Evolutionary conservation across 2,113 vertebrate species (phyloP).

Genomic region (Malurus elegans): DNA sequence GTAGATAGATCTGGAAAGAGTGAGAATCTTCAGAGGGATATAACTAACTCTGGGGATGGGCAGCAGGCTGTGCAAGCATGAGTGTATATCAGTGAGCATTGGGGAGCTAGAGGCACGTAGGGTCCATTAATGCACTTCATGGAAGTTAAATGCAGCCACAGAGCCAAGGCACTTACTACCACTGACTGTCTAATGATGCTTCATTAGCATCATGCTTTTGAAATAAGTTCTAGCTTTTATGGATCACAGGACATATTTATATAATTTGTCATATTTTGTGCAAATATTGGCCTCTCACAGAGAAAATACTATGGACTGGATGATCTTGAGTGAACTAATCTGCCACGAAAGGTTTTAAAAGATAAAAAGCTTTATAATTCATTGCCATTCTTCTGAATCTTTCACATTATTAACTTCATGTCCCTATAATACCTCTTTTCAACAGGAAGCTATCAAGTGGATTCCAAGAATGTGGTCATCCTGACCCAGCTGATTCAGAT

Average conservation of each 20-base stretch:
- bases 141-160: neutral
- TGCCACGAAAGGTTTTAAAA: neutral
- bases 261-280: neutral
- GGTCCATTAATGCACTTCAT: neutral
- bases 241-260: neutral
- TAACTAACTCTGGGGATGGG: neutral
- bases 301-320: neutral
- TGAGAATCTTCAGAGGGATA: neutral
- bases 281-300: neutral
- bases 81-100: neutral
- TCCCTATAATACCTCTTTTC: constrained; percentile 21
- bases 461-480: neutral
- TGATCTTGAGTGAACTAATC: neutral
- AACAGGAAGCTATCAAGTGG: constrained; percentile 34
- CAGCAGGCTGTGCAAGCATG: neutral
- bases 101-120: neutral
- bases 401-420: neutral
- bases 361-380: neutral
- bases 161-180: neutral
- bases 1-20: neutral
- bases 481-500: neutral
- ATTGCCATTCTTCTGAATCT: neutral
- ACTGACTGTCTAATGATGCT: neutral
- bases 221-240: neutral
- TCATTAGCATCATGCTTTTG: neutral